These are phyloP conservation scores for Axea sp. DNA, from an alignment of 2,888 invertebrate genomes.

Conservation along the genomic window DNA sequence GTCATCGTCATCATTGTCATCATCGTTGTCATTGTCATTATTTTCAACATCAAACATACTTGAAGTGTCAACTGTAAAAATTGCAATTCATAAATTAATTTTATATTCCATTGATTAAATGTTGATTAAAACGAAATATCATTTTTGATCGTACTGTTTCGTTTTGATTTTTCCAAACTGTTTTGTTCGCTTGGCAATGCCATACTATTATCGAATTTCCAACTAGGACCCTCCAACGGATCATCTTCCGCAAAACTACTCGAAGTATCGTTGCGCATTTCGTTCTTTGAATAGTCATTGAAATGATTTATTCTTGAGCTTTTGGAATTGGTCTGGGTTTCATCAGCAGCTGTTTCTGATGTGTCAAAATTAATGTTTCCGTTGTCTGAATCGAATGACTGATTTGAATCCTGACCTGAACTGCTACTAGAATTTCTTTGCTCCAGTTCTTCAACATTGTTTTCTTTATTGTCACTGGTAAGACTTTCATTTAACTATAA, in stretches of 20 bases:
- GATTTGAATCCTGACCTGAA: slow-evolving; percentile 43
- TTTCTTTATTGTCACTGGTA: slow-evolving; percentile 30
- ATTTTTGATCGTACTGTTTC: slow-evolving; percentile 4
- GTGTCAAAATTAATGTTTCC: slow-evolving; percentile 3
- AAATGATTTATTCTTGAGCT: background rate
- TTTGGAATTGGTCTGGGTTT: slow-evolving; percentile 1
- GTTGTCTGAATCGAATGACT: slow-evolving; percentile 37
- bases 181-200: slow-evolving; percentile 4
- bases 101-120: too few species aligned
- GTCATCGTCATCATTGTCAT: slow-evolving; percentile 50
- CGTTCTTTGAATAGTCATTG: slow-evolving; percentile 16
- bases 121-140: too few species aligned
- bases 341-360: slow-evolving; percentile 19
- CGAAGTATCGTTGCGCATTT: slow-evolving; percentile 9
- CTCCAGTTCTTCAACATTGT: slow-evolving; percentile 6
- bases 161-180: slow-evolving; percentile 15
- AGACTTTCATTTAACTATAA: slow-evolving; percentile 18
- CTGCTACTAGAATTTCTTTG: slow-evolving; percentile 34
- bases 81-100: too few species aligned
- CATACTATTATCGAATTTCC: slow-evolving; percentile 63
- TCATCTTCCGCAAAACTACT: slow-evolving; percentile 64
- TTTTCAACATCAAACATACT: background rate
- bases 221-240: slow-evolving; percentile 77
- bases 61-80: background rate
- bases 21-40: background rate